phyloP scores from a whole-genome alignment of 2,888 invertebrate species.

The Lymantria monacha region DNA sequence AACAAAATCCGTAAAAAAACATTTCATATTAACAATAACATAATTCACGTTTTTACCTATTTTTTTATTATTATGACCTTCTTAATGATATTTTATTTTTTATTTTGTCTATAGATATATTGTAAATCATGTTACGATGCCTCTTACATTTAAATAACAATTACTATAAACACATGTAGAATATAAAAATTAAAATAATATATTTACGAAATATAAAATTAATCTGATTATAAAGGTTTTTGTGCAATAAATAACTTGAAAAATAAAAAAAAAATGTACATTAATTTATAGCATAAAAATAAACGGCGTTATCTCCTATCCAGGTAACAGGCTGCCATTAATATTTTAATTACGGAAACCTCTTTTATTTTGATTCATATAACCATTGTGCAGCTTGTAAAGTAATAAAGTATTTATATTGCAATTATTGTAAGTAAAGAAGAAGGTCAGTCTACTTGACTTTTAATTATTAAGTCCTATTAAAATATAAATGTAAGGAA shows the following conservation, averaged over 20 bases:
- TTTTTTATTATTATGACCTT: too few relatives aligned
- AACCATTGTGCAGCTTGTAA: conserved; percentile 27
- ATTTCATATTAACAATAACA: too few relatives aligned
- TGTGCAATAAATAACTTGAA: not conserved
- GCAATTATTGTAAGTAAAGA: conserved; percentile 38
- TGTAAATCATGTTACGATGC: too few relatives aligned
- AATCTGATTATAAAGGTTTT: not conserved
- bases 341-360: conserved; percentile 37
- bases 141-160: too few relatives aligned
- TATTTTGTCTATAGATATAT: too few relatives aligned
- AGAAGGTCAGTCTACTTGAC: conserved; percentile 51
- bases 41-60: too few relatives aligned
- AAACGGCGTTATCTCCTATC: conserved; percentile 7
- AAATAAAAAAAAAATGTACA: not conserved
- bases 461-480: conserved; percentile 58
- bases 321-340: conserved; percentile 14
- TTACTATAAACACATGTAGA: too few relatives aligned
- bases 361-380: conserved; percentile 29
- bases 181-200: too few relatives aligned
- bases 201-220: too few relatives aligned
- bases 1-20: too few relatives aligned
- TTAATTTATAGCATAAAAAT: conserved; percentile 5
- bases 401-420: conserved; percentile 43
- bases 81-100: too few relatives aligned
- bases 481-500: conserved; percentile 61